Evolutionary conservation across 2,888 invertebrate species (phyloP).

Genomic region (Cosmia pyralina): DNA sequence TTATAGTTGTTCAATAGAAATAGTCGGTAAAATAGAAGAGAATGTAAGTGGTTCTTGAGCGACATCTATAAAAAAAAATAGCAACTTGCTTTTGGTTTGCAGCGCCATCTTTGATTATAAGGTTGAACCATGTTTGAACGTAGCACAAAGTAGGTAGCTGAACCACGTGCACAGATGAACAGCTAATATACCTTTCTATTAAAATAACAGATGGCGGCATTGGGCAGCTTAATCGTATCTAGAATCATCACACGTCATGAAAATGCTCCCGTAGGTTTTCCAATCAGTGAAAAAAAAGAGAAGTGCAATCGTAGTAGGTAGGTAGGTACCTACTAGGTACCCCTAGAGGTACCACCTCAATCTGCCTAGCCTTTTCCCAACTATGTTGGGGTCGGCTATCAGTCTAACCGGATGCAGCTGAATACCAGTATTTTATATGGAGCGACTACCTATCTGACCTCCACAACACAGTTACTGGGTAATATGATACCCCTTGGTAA

Average conservation of each 20-base stretch:
- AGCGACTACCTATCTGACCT: no score
- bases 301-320: neutral
- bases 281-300: neutral
- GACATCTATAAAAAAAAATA: conserved; percentile 29
- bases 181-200: neutral
- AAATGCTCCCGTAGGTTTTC: neutral
- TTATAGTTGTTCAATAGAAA: neutral
- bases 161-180: no score
- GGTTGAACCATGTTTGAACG: neutral
- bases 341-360: neutral
- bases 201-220: conserved; percentile 35
- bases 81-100: accelerated
- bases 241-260: no score
- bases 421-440: no score
- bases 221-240: neutral
- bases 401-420: no score
- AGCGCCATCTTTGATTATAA: conserved; percentile 35
- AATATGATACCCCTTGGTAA: no score
- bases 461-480: no score
- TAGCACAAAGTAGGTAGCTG: no score
- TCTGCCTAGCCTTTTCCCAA: no score
- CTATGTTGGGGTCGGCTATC: no score
- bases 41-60: neutral
- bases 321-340: no score
- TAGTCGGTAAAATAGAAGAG: neutral